These are phyloP conservation scores for Conistra vaccinii DNA, from an alignment of 2,888 invertebrate genomes.

Conservation along the genomic window DNA sequence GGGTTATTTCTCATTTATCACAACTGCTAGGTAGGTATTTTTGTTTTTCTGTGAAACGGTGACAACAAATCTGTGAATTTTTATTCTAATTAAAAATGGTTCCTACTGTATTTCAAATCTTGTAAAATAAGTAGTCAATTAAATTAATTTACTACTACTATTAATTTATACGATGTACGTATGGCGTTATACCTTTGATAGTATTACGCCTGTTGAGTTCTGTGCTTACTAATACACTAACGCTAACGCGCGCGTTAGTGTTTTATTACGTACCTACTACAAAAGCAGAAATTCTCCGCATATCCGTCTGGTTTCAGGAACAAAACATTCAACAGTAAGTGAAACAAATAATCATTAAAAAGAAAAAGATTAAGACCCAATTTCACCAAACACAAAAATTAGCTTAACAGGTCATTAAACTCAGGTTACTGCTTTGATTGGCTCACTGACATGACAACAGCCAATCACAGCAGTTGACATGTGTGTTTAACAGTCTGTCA, in stretches of 20 bases:
- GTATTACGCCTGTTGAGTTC: not conserved
- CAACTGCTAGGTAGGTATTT: not conserved
- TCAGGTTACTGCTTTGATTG: too few species aligned
- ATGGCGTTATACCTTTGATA: not conserved
- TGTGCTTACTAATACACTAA: too few species aligned
- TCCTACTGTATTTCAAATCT: conserved; percentile 1
- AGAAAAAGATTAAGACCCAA: too few species aligned
- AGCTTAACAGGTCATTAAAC: too few species aligned
- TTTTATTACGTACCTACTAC: conserved; percentile 2
- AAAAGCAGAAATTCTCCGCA: not conserved
- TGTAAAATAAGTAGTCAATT: conserved; percentile 1
- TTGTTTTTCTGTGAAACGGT: not conserved
- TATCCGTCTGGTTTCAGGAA: not conserved
- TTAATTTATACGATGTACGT: not conserved
- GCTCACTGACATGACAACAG: too few species aligned
- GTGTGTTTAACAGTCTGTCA: too few species aligned
- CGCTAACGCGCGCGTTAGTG: not conserved
- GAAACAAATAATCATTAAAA: too few species aligned
- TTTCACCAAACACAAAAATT: too few species aligned
- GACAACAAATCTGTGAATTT: not conserved
- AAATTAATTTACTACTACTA: not conserved
- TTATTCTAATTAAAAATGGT: not conserved
- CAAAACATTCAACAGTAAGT: not conserved
- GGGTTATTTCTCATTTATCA: not conserved
- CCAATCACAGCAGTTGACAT: too few species aligned